Base-by-base conservation (phyloP, 2,888 invertebrate genomes). In the Aphelenchoides bicaudatus region DNA sequence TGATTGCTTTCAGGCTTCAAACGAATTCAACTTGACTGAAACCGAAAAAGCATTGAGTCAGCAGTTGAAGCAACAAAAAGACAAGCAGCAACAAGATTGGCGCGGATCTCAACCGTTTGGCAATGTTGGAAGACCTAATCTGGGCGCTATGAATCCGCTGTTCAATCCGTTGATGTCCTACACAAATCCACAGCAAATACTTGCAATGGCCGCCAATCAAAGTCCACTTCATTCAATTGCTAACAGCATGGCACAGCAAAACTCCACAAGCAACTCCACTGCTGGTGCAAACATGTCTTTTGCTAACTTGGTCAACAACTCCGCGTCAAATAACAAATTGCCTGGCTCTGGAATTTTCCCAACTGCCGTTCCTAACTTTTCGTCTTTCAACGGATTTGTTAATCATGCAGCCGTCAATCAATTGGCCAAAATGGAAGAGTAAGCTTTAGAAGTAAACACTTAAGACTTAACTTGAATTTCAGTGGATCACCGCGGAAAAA, bases 401-500 rank as follows among this genome's bases (percentile, higher is more conserved):
- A 43, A 43, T n/a, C 43, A 43, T n/a, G 10, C 43, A 25, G 10
- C 25, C 21, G 23, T 6, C n/a, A 25, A 25, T 10, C 10, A 25
- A 10, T 43, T 25, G 8, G 25, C 25, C 25, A 19, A 25, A 43
- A 21, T 25, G 43, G 43, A 43, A 6, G 43, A 43, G 43, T 43
- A n/a, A 43, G 43, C 43, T 43, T 19, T 34, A 16, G 13, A 16
- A 13, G 8, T 8, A 43, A 21, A 21, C 16, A 6, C 6, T 8
- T 43, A 6, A n/a, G 10, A 25, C 16, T 21, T 25, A 21, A 10
- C 34, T 10, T 10, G 10, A n/a, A n/a, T 10, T 65, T 50, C 27
- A 58, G 47, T 30, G 30, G 58, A 16, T 30, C 55, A 16, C 67
- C 67, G 21, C 53, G 67, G 39, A 62, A 69, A 56, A 73, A 73